These are phyloP conservation scores for Dipus sagitta DNA, from an alignment of 2,797 vertebrate species.

Conservation along the genomic window DNA sequence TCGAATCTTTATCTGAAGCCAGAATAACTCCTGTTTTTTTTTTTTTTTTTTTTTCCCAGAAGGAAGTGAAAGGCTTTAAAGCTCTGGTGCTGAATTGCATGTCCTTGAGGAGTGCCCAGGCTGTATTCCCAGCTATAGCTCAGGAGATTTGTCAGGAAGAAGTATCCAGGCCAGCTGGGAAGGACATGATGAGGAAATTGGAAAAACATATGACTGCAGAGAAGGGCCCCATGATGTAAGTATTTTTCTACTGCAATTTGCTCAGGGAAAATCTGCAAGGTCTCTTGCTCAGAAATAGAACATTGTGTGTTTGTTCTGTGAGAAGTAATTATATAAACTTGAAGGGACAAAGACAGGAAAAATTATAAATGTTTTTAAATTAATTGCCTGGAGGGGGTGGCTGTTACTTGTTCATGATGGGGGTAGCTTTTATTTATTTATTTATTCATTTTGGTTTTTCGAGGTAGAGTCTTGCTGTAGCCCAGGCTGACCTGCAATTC, in stretches of 20 bases:
- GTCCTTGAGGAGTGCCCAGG: slow-evolving; percentile 92
- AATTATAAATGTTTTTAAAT: slow-evolving; percentile 39
- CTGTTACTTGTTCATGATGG: neutral
- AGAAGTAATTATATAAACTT: neutral
- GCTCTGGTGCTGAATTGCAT: slow-evolving; percentile 95
- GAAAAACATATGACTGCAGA: slow-evolving; percentile 90
- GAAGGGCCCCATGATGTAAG: slow-evolving; percentile 93
- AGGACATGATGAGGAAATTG: slow-evolving; percentile 86
- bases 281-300: slow-evolving; percentile 34
- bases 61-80: slow-evolving; percentile 86
- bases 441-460: no score
- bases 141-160: slow-evolving; percentile 88
- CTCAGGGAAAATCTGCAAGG: neutral
- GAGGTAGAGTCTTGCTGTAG: no score
- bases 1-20: slow-evolving; percentile 26
- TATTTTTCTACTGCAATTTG: slow-evolving; percentile 30
- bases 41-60: slow-evolving; percentile 84
- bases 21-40: slow-evolving; percentile 6
- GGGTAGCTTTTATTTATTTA: neutral
- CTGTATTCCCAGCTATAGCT: slow-evolving; percentile 93
- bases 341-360: neutral
- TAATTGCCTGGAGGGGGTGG: neutral
- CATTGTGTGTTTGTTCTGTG: neutral
- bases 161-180: slow-evolving; percentile 70
- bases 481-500: no score